These are phyloP conservation scores for Eutolmus rufibarbis DNA, from an alignment of 2,888 invertebrate genomes.

Conservation along the genomic window DNA sequence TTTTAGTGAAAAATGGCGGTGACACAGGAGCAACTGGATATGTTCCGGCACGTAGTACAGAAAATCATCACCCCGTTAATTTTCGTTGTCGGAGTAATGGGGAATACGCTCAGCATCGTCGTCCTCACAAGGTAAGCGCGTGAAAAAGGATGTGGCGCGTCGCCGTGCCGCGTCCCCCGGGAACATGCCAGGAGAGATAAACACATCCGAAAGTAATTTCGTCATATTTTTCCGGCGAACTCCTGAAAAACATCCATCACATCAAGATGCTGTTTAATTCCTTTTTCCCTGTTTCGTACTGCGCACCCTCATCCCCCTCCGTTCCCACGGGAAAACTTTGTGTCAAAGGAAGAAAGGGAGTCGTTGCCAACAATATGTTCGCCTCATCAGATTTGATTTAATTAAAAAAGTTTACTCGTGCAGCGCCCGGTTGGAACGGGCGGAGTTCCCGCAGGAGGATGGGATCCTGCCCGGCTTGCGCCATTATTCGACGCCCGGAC, in stretches of 20 bases:
- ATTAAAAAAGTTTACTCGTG: slow-evolving; percentile 46
- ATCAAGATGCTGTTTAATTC: slow-evolving; percentile 5
- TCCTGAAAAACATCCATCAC: slow-evolving; percentile 3
- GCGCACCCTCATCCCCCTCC: no score
- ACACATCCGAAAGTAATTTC: background rate
- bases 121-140: slow-evolving; percentile 65
- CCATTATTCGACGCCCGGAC: background rate
- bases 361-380: slow-evolving; percentile 43
- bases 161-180: background rate
- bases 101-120: slow-evolving; percentile 69
- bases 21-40: slow-evolving; percentile 27
- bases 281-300: background rate
- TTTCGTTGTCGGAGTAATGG: slow-evolving; percentile 72
- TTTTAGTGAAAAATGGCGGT: slow-evolving; percentile 18
- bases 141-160: background rate
- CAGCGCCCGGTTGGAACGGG: slow-evolving; percentile 2
- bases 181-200: background rate
- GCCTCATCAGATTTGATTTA: slow-evolving; percentile 46
- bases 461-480: background rate
- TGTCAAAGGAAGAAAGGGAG: background rate
- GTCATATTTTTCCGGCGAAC: background rate
- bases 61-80: slow-evolving; percentile 71
- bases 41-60: slow-evolving; percentile 64
- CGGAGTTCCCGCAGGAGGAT: background rate
- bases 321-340: background rate